Evolutionary conservation across 2,113 vertebrate genomes (phyloP), one percentile per base, ranked within the genome.

Genomic region (Serinus canaria): DNA sequence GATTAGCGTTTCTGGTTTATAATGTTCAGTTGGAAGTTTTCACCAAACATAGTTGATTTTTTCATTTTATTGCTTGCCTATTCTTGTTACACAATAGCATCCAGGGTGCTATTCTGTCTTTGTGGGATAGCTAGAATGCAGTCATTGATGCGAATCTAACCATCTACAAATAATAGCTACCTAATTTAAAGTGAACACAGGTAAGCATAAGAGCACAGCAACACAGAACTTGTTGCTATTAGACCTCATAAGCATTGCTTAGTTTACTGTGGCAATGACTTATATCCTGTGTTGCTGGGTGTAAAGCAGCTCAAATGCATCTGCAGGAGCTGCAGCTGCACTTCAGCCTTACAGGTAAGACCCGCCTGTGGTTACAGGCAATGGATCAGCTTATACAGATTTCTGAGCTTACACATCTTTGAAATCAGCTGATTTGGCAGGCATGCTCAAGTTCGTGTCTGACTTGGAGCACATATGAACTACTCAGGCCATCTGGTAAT

Each of bases 401-500:
- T 76, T 76, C 55, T 69, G 35, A 76, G 41, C 55, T 55, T 76
- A 63, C 28, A 63, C 25, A 33, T 60, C 47, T 69, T 62, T 47
- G 30, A 78, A 87, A 72, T 83, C 50, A 75, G 39, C 60, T 78
- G 53, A 55, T 87, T 84, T 94, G 81, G 53, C 73, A 91, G 56
- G 53, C 23, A 0, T 67, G 81, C 79, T 87, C 60, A 70, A 70
- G 23, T 78, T 92, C 18, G 2, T 67, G 74, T 75, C 84, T 92
- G 81, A 56, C 76, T 63, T 87, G 39, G 81, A 92, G 73, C 47
- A 68, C 43, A 33, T 64, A 63, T 47, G 69, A 96, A 70, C 90
- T 89, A 77, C 81, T 47, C 35, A 78, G 87, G 59, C 73, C 77
- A 94, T 95, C 73, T 91, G 83, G 63, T 89, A 74, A 56, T 31